Conservation (phyloP, 1,140 invertebrate genomes). For the Hycleus phaleratus region DNA sequence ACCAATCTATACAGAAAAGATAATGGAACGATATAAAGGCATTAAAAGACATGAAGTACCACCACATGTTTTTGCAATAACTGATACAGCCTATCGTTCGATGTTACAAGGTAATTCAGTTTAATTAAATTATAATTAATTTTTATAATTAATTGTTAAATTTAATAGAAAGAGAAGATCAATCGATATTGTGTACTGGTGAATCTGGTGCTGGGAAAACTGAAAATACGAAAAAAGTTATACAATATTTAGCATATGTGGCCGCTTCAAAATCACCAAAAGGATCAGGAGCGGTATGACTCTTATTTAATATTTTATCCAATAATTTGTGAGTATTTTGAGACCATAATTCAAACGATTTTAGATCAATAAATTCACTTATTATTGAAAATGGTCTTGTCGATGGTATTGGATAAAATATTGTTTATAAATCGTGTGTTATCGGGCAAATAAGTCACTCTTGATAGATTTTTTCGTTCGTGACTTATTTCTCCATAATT, state of each 20-base stretch:
- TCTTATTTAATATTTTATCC: slow-evolving; percentile 37
- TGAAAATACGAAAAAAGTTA: slow-evolving; percentile 99
- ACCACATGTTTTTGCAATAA: slow-evolving; percentile 98
- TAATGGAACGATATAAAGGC: slow-evolving; percentile 99
- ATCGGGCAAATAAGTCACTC: no score
- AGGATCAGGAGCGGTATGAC: slow-evolving; percentile 72
- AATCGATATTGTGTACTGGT: slow-evolving; percentile 98
- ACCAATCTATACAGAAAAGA: slow-evolving; percentile 98
- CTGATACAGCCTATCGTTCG: slow-evolving; percentile 94
- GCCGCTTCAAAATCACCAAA: slow-evolving; percentile 93
- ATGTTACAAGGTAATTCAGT: slow-evolving; percentile 91
- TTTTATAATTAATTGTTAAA: not conserved
- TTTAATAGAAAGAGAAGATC: slow-evolving; percentile 91
- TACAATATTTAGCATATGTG: slow-evolving; percentile 98
- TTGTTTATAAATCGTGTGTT: no score
- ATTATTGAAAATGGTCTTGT: no score
- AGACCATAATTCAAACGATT: no score
- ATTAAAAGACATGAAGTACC: slow-evolving; percentile 99
- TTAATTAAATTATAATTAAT: not conserved
- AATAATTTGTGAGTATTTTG: no score
- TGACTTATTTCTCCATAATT: no score
- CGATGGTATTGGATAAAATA: no score
- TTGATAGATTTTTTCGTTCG: no score
- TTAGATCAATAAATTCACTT: no score
- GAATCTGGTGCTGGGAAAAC: slow-evolving; percentile 99